These are phyloP conservation scores for Taenioides sp. DNA, from an alignment of 2,797 vertebrate genomes.

Conservation along the genomic window DNA sequence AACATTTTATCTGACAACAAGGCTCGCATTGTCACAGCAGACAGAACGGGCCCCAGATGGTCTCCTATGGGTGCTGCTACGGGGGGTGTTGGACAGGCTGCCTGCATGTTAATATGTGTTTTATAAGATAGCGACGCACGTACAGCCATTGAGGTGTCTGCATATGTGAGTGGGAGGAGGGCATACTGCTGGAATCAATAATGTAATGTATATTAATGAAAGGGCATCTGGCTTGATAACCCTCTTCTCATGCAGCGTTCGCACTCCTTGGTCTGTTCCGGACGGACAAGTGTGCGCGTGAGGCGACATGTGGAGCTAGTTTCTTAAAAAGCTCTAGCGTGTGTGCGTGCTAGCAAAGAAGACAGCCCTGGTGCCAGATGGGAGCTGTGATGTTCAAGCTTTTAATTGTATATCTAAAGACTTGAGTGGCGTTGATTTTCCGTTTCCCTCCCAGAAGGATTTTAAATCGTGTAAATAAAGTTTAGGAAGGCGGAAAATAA, in stretches of 20 bases:
- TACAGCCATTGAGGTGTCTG: slow-evolving; percentile 5
- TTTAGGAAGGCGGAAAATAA: slow-evolving; percentile 8
- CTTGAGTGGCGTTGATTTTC: slow-evolving; percentile 45
- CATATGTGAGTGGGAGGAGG: slow-evolving; percentile 11
- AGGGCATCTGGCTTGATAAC: slow-evolving; percentile 57
- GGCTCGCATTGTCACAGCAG: slow-evolving; percentile 38
- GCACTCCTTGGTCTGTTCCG: slow-evolving; percentile 31
- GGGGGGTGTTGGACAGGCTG: slow-evolving; percentile 18
- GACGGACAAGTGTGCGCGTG: slow-evolving; percentile 18
- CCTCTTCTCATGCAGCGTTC: slow-evolving; percentile 29
- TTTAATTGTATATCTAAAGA: slow-evolving; percentile 58
- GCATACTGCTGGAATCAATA: slow-evolving; percentile 22
- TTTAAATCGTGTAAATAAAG: slow-evolving; percentile 29
- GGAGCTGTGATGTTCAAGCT: slow-evolving; percentile 52
- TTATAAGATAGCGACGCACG: slow-evolving; percentile 22
- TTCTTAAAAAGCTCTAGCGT: slow-evolving; percentile 26
- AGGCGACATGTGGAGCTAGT: slow-evolving; percentile 19
- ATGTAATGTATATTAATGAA: slow-evolving; percentile 17
- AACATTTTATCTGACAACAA: slow-evolving; percentile 51
- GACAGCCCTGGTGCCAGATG: slow-evolving; percentile 59
- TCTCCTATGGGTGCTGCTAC: slow-evolving; percentile 48
- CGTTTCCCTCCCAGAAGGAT: not conserved
- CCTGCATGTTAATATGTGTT: slow-evolving; percentile 25
- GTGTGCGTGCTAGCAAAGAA: slow-evolving; percentile 22
- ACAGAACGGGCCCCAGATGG: slow-evolving; percentile 67